These are phyloP conservation scores for Bombus haemorrhoidalis DNA, from an alignment of 1,140 invertebrate genomes.

Conservation along the genomic window DNA sequence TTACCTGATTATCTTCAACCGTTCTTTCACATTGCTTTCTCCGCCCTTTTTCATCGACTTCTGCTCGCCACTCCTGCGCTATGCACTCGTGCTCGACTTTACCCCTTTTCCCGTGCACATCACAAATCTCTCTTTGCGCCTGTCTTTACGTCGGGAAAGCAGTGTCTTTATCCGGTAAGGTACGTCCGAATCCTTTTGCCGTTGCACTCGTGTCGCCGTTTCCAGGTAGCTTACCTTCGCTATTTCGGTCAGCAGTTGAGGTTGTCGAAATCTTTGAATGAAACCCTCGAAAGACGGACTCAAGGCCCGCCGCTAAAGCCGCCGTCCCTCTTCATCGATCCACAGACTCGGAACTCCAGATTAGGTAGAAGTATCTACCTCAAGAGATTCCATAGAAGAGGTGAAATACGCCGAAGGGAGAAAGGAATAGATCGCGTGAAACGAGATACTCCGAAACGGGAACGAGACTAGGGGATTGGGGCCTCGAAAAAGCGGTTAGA, in stretches of 20 bases:
- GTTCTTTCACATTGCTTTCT: background rate
- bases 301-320: slow-evolving; percentile 37
- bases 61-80: too few species aligned
- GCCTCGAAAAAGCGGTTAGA: slow-evolving; percentile 42
- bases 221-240: slow-evolving; percentile 1
- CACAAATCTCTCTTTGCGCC: slow-evolving; percentile 1
- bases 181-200: slow-evolving; percentile 30
- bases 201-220: slow-evolving; percentile 26
- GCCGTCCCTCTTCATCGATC: slow-evolving; percentile 51
- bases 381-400: slow-evolving; percentile 20
- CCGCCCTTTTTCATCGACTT: background rate
- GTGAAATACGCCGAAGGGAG: slow-evolving; percentile 18
- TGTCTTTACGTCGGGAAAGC: slow-evolving; percentile 24
- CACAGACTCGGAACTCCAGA: slow-evolving; percentile 35
- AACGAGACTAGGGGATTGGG: slow-evolving; percentile 53
- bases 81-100: background rate
- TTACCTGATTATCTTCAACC: slow-evolving; percentile 8
- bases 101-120: too few species aligned
- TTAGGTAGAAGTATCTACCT: slow-evolving; percentile 51
- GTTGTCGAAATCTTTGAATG: slow-evolving; percentile 62
- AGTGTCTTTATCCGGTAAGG: slow-evolving; percentile 12
- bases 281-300: slow-evolving; percentile 52
- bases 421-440: slow-evolving; percentile 42
- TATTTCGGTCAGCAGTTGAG: background rate
- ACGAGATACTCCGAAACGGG: slow-evolving; percentile 57